Evolutionary conservation across 2,797 vertebrate species (phyloP), one percentile per base, ranked within the genome.

Genomic region (Chrysolophus pictus): DNA sequence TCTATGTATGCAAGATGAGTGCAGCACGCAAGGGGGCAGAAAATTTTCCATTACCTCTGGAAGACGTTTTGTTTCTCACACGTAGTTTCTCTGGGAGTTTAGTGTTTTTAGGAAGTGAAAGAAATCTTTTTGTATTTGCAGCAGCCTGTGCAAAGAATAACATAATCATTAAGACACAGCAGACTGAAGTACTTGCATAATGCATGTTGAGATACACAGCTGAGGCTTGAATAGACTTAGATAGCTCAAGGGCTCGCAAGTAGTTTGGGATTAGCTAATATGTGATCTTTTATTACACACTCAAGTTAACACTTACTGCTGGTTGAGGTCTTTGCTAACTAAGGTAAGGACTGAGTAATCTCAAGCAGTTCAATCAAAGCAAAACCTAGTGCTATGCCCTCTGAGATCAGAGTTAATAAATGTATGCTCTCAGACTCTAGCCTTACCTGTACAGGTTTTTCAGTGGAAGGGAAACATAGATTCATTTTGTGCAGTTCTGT

Each of bases 31-130:
- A 67, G 35, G 64, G 21, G 92, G 37, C 14, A 79, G 13, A 84
- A 89, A 58, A 60, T 6, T 17, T 56, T 84, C 42, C 37, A 59
- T 98, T 97, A 99, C 98, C 98, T 97, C 93, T 85, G 53, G 96
- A 96, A 89, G 96, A 97, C 53, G 60, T 76, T 88, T 97, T 98
- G 44, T 74, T 96, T 87, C 98, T 97, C 90, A 97, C 97, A 88
- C 96, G 96, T 76, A 98, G 97, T 75, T 96, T 98, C 67, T 98
- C 98, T 81, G 98, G 98, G 47, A 99, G 97, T 93, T 97, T 98
- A 86, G 98, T 97, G 65, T 99, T 98, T 96, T 98, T 97, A 93
- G 99, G 99, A 95, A 99, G 98, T n/a, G 99, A 99, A 93, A 99
- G 97, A 84, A 97, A 98, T 64, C 98, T 96, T 96, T 97, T 98